Evolutionary conservation across 2,888 invertebrate species (phyloP).

Genomic region (Plutella xylostella): DNA sequence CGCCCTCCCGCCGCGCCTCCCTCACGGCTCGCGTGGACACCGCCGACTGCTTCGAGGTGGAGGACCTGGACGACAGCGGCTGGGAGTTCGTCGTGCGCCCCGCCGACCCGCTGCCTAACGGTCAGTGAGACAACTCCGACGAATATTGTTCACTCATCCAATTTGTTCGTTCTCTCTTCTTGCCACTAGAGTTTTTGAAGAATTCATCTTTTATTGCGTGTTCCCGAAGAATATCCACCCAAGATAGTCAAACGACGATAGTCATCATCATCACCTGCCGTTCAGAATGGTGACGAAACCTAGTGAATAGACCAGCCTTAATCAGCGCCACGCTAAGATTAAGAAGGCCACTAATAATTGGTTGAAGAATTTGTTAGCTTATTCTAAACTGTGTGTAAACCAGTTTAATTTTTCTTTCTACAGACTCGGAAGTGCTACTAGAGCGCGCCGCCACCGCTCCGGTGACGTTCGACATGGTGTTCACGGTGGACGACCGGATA

Average conservation of each 20-base stretch:
- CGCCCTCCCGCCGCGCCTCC: slow-evolving; percentile 15
- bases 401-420: not conserved
- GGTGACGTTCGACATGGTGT: not conserved
- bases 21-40: slow-evolving; percentile 37
- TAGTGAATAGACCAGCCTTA: not conserved
- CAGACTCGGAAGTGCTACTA: slow-evolving; percentile 47
- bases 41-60: slow-evolving; percentile 65
- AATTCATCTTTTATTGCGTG: too few relatives aligned
- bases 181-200: too few relatives aligned
- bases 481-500: not conserved
- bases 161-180: too few relatives aligned
- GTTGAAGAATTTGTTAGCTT: too few relatives aligned
- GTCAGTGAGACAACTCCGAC: slow-evolving; percentile 21
- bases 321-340: too few relatives aligned
- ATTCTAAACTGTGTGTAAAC: too few relatives aligned
- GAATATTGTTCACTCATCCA: not conserved
- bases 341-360: too few relatives aligned
- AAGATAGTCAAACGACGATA: not conserved
- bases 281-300: not conserved
- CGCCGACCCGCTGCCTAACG: slow-evolving; percentile 52
- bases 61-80: slow-evolving; percentile 59
- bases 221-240: too few relatives aligned
- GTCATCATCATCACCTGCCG: not conserved
- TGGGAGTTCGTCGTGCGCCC: slow-evolving; percentile 60
- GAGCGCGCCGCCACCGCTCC: slow-evolving; percentile 3